Base-by-base conservation (phyloP, 2,797 vertebrate genomes). In the Atherinosoma microstoma region DNA sequence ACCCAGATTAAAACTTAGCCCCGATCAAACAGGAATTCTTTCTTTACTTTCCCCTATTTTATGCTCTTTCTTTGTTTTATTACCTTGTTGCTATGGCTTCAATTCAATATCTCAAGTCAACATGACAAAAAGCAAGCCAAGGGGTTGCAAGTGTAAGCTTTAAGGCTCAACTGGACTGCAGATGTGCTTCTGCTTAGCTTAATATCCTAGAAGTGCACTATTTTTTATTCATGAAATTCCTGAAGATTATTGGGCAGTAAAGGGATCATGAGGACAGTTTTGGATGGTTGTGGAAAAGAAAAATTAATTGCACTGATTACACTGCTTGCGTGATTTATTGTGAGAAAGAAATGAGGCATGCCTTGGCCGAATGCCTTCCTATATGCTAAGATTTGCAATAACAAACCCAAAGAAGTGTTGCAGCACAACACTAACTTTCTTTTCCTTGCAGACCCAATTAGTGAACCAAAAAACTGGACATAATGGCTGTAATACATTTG, bases 91-190 rank as follows among this genome's bases (percentile, higher is more conserved):
- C 65, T 54, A 40, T 42, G 36, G 70, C 71, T 77, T 67, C 76
- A 84, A 84, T 85, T 86, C 63, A 4, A 75, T 84, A 81, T 93
- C 80, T 78, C 70, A 76, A 89, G 88, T 87, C 88, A 87, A 84
- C 88, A 82, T 47, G 76, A 84, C 78, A 79, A 74, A 76, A 79
- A 88, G 82, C 84, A 58, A 84, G 67, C 78, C 78, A 61, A 56
- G 70, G 70, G 90, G 92, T 93, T 93, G 93, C 84, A 80, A 63
- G 70, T 70, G 79, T 92, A 92, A 94, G 81, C 91, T 72, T 80
- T 84, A 73, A 87, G 34, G 86, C 87, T 90, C 81, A 35, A 83
- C 87, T 84, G 80, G 86, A 69, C 73, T 20, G 36, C 80, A 84
- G 81, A 92, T 89, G 78, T 57, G 79, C 85, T 69, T 87, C 79